phyloP scores from a whole-genome alignment of 2,797 vertebrate genomes.

The Halcyon smyrnensis region DNA sequence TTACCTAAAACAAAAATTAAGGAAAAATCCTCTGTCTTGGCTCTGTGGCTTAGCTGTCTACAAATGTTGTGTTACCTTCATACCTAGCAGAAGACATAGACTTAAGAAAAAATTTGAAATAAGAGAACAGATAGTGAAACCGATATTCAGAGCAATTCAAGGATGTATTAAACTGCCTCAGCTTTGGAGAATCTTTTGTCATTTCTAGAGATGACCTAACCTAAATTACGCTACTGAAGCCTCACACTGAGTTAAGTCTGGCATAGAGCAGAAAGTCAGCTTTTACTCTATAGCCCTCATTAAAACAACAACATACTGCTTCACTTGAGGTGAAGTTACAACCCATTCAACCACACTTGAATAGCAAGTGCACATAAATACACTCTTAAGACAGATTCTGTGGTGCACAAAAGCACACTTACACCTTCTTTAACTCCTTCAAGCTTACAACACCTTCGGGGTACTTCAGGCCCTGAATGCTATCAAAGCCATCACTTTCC shows the following conservation, averaged over 20 bases:
- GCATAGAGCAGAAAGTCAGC: neutral
- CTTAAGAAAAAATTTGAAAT: neutral
- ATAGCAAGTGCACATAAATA: neutral
- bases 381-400: neutral
- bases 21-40: neutral
- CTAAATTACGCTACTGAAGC: neutral
- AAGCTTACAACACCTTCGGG: neutral
- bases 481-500: neutral
- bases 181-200: neutral
- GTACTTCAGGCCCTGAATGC: neutral
- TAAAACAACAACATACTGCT: fast-evolving
- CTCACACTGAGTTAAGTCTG: neutral
- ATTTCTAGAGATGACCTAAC: neutral
- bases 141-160: neutral
- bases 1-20: neutral
- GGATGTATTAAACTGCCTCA: fast-evolving
- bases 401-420: neutral
- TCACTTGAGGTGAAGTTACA: neutral
- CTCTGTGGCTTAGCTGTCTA: neutral
- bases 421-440: neutral
- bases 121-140: neutral
- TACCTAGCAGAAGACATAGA: neutral
- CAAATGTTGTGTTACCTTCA: neutral
- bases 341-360: neutral
- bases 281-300: neutral